Evolutionary conservation across 2,113 vertebrate genomes (phyloP).

Genomic region (Apodemus speciosus): DNA sequence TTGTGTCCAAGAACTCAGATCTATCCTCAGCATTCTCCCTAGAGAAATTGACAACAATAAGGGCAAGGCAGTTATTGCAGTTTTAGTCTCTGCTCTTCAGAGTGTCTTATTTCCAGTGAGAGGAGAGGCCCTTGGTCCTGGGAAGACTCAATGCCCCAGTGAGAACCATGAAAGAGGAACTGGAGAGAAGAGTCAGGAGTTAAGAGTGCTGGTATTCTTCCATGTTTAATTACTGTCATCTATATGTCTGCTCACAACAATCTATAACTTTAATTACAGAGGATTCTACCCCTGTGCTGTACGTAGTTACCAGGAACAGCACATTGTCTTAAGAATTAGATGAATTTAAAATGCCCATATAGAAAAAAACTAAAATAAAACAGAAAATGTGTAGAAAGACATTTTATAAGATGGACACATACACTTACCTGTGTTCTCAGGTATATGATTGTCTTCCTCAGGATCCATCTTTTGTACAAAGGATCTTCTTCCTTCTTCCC

Average conservation of each 20-base stretch:
- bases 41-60: too few relatives aligned
- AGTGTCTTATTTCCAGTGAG: background rate
- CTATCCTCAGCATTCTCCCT: background rate
- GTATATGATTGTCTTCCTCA: background rate
- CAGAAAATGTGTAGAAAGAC: background rate
- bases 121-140: too few relatives aligned
- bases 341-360: background rate
- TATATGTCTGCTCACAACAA: too few relatives aligned
- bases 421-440: fast-evolving
- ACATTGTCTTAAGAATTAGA: background rate
- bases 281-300: background rate
- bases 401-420: fast-evolving
- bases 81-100: background rate
- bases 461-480: background rate
- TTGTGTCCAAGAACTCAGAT: background rate
- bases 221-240: background rate
- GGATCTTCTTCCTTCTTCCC: background rate
- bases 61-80: fast-evolving
- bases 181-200: too few relatives aligned
- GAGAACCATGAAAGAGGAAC: background rate
- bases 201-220: background rate
- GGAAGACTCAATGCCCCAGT: too few relatives aligned
- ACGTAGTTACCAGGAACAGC: background rate
- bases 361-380: background rate
- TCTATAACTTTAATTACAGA: background rate